phyloP scores from a whole-genome alignment of 2,113 vertebrate species.

The Motacilla tschutschensis region DNA sequence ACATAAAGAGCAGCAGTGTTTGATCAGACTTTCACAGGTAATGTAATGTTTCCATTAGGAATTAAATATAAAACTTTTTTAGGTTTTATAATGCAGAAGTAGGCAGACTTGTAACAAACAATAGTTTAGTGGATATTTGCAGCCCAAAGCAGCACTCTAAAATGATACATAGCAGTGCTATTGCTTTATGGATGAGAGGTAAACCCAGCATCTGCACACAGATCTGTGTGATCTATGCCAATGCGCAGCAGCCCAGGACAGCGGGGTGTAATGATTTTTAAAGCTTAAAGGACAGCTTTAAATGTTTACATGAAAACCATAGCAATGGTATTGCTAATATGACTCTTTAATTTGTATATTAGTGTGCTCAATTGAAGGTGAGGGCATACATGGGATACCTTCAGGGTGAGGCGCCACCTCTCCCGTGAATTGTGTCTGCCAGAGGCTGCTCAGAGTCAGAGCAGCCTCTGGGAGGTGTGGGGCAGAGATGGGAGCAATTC shows the following conservation, averaged over 20 bases:
- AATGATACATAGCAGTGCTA: not conserved
- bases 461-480: not conserved
- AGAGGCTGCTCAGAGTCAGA: not conserved
- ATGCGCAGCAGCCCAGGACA: not conserved
- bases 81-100: not conserved
- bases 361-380: not conserved
- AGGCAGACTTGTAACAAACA: not conserved
- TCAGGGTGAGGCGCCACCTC: not conserved
- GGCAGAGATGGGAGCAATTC: not conserved
- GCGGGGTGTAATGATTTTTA: not conserved
- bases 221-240: not conserved
- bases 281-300: not conserved
- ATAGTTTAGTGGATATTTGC: not conserved
- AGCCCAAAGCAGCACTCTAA: not conserved
- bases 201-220: not conserved
- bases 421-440: accelerated
- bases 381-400: accelerated
- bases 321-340: not conserved
- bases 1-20: slow-evolving; percentile 55
- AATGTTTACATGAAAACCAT: not conserved
- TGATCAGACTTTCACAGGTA: slow-evolving; percentile 44
- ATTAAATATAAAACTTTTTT: slow-evolving; percentile 44
- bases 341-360: not conserved
- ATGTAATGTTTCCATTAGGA: slow-evolving; percentile 60
- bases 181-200: not conserved